A percentile compares a stretch with the other conserved stretches of the same genome.
These are phyloP conservation scores for Theretra japonica DNA, from an alignment of 2,888 invertebrate species.

Conservation along the genomic window DNA sequence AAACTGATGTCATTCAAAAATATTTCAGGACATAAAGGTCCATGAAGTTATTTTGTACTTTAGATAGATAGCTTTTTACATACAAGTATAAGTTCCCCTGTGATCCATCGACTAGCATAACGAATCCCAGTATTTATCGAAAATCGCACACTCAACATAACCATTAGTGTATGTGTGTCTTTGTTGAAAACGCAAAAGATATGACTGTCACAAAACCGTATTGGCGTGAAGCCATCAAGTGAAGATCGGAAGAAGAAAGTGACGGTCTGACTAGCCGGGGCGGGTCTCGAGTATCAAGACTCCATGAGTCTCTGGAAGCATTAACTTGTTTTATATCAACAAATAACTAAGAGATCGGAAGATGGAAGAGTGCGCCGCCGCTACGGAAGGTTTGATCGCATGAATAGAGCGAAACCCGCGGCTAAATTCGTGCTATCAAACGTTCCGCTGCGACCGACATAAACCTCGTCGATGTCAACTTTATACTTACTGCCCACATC, in stretches of 20 bases:
- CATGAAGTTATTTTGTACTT: not conserved
- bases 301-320: not conserved
- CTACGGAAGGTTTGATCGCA: slow-evolving; percentile 52
- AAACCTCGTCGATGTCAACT: not conserved
- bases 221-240: not conserved
- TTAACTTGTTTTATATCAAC: not conserved
- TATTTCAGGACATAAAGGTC: not conserved
- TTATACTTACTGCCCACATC: no score
- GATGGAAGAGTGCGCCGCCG: slow-evolving; percentile 31
- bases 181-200: not conserved
- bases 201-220: slow-evolving; percentile 2
- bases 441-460: slow-evolving; percentile 40
- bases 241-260: slow-evolving; percentile 5
- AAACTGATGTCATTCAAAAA: not conserved
- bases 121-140: not conserved
- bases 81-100: no score
- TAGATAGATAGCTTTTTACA: not conserved
- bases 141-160: not conserved
- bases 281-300: not conserved
- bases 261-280: not conserved
- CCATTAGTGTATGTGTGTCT: not conserved
- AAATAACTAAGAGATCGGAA: not conserved
- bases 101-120: not conserved
- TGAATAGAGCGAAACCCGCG: slow-evolving; percentile 47
- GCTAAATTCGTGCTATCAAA: slow-evolving; percentile 73